Conservation (phyloP, 1,140 invertebrate species). For the Agraylea sexmaculata region DNA sequence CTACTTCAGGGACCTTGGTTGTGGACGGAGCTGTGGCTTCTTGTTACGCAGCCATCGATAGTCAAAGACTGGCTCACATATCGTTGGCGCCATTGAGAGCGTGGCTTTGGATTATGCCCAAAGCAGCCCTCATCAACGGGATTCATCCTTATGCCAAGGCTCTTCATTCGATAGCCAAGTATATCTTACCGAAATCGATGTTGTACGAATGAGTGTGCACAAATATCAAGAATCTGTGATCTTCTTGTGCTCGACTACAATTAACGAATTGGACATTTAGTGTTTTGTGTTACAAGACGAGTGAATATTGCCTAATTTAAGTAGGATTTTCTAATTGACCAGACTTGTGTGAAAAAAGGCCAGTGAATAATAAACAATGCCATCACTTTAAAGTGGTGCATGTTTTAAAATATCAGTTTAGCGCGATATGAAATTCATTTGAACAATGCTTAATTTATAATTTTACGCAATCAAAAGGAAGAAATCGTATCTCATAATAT, state of each 20-base stretch:
- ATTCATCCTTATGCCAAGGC: conserved; percentile 80
- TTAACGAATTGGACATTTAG: neutral
- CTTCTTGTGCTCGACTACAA: neutral
- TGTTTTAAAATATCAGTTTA: neutral
- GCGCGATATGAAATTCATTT: no score
- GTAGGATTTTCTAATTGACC: conserved; percentile 4
- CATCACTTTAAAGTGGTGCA: neutral
- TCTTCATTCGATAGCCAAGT: conserved; percentile 59
- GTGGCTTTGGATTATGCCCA: conserved; percentile 25
- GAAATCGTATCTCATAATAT: no score
- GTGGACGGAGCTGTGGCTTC: conserved; percentile 86
- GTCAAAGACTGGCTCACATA: conserved; percentile 72
- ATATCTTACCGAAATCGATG: conserved; percentile 50
- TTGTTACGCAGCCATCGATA: conserved; percentile 85
- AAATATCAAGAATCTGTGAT: neutral
- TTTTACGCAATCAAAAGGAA: no score
- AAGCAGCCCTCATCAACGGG: conserved; percentile 36
- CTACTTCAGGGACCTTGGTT: conserved; percentile 72
- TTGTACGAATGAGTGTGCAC: conserved; percentile 23
- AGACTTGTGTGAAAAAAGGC: neutral
- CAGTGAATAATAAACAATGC: neutral
- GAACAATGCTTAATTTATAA: no score
- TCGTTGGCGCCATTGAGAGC: conserved; percentile 69
- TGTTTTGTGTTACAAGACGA: neutral
- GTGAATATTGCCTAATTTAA: neutral